Conservation (phyloP, 2,797 vertebrate genomes). For the Bucorvus abyssinicus region DNA sequence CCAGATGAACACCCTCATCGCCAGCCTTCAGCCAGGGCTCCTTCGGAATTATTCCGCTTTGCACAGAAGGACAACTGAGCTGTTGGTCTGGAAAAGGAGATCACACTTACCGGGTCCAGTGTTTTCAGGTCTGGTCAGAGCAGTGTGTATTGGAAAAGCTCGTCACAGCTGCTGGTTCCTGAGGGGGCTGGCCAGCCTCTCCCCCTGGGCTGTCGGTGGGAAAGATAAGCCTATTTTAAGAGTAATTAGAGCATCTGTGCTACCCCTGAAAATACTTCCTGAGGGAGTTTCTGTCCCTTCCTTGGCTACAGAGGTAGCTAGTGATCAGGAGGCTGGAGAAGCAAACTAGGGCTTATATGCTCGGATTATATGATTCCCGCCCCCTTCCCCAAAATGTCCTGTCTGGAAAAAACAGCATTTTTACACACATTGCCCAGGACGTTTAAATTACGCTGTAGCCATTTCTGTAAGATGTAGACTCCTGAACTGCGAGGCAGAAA, state of each 20-base stretch:
- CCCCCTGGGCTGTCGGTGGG: accelerated
- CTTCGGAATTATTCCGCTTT: not conserved
- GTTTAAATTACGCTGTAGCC: accelerated
- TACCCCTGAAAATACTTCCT: not conserved
- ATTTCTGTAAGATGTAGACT: not conserved
- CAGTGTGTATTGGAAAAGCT: constrained; percentile 33
- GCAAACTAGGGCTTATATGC: not conserved
- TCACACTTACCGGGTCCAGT: not conserved
- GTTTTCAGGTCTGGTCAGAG: not conserved
- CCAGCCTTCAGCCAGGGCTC: not conserved
- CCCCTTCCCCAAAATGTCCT: not conserved
- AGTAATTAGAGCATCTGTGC: constrained; percentile 49
- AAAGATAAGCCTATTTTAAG: constrained; percentile 30
- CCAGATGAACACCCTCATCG: not conserved
- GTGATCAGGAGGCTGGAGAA: not conserved
- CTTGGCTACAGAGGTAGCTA: not conserved
- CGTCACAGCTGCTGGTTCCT: not conserved
- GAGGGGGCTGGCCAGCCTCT: not conserved
- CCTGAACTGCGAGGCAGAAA: not conserved
- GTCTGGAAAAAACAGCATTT: not conserved
- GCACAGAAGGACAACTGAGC: not conserved
- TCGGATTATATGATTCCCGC: not conserved
- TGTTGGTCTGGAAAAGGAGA: not conserved
- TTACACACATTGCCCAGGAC: not conserved
- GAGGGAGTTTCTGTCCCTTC: not conserved